These are phyloP conservation scores for Lampropteryx suffumata DNA, from an alignment of 2,888 invertebrate species.

Conservation along the genomic window DNA sequence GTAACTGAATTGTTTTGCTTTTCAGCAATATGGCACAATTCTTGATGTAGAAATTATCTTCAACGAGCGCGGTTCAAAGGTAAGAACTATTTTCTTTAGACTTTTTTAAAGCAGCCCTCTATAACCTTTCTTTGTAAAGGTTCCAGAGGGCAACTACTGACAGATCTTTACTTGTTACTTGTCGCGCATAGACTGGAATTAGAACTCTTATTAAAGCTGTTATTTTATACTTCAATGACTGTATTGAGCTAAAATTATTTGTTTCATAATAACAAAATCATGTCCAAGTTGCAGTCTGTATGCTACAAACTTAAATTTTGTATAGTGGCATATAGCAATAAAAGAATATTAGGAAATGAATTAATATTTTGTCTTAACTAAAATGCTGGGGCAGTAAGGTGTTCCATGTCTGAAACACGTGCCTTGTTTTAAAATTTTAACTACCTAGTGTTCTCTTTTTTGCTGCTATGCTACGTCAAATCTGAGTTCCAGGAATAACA, in stretches of 20 bases:
- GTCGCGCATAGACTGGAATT: slow-evolving; percentile 25
- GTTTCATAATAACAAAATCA: not conserved
- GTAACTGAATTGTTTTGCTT: slow-evolving; percentile 72
- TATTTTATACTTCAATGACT: not conserved
- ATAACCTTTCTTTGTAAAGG: slow-evolving; percentile 54
- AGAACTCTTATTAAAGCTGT: not conserved
- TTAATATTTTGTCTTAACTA: not conserved
- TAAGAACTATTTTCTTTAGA: slow-evolving; percentile 82
- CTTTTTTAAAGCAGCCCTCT: slow-evolving; percentile 57
- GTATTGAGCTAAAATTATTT: not conserved
- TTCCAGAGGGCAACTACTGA: slow-evolving; percentile 60
- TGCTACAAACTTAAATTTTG: slow-evolving; percentile 17
- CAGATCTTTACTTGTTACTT: slow-evolving; percentile 32
- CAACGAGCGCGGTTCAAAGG: slow-evolving; percentile 99
- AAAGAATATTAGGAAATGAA: slow-evolving; percentile 7
- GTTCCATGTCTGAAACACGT: too few relatives aligned
- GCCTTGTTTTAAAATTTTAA: not conserved
- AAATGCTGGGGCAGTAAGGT: too few relatives aligned
- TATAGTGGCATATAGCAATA: slow-evolving; percentile 24
- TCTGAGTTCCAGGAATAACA: slow-evolving; percentile 27
- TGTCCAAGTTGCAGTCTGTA: slow-evolving; percentile 15
- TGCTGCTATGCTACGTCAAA: slow-evolving; percentile 18
- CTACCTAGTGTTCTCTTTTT: slow-evolving; percentile 15
- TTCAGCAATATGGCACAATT: slow-evolving; percentile 99
- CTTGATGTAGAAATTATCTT: slow-evolving; percentile 99